phyloP scores from a whole-genome alignment of 2,113 vertebrate genomes.

The Varanus komodoensis region DNA sequence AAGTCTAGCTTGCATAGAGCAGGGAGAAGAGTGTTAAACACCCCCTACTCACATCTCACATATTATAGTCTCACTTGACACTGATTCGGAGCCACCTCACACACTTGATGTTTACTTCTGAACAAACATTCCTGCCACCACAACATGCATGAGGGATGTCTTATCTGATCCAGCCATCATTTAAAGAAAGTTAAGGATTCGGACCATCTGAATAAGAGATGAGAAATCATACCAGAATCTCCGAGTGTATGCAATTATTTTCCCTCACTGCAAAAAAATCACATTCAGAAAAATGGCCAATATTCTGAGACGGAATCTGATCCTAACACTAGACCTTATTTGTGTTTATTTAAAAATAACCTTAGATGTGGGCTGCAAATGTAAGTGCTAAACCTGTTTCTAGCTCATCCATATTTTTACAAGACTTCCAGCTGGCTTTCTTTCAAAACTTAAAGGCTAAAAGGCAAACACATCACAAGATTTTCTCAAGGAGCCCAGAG shows the following conservation, averaged over 20 bases:
- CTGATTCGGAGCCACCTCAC: not conserved
- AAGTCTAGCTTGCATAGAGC: too few relatives aligned
- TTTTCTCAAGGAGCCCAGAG: not conserved
- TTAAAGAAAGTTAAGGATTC: not conserved
- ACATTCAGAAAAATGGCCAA: not conserved
- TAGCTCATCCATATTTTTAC: not conserved
- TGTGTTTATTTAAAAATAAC: not conserved
- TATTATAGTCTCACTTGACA: not conserved
- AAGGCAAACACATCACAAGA: not conserved
- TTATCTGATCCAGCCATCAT: not conserved
- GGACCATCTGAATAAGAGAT: not conserved
- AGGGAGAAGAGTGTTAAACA: not conserved
- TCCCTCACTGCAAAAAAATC: not conserved
- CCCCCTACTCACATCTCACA: too few relatives aligned
- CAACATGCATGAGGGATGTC: not conserved
- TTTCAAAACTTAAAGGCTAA: not conserved
- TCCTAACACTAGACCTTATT: not conserved
- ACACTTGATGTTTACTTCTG: not conserved
- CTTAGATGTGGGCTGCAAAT: not conserved
- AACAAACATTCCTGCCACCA: not conserved
- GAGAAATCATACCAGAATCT: not conserved
- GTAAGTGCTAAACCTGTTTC: not conserved
- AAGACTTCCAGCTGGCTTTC: slow-evolving; percentile 22
- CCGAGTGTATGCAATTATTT: not conserved
- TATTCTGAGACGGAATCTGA: accelerated